Percentiles rank a stretch among this genome's conserved stretches.
Evolutionary conservation across 2,797 vertebrate genomes (phyloP).

Genomic region (Bradypus variegatus): DNA sequence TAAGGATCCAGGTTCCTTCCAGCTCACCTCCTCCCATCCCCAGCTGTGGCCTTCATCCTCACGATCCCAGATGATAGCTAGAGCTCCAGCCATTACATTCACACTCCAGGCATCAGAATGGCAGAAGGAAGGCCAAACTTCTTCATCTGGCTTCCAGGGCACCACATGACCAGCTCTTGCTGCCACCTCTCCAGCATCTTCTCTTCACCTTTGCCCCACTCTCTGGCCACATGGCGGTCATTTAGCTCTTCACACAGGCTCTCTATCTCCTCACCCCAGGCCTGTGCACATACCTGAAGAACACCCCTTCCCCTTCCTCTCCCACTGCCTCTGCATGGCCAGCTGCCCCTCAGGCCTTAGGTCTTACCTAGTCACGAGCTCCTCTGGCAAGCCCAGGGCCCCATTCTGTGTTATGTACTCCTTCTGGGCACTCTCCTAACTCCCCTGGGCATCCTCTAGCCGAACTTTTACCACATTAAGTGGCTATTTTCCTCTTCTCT

Average conservation of each 20-base stretch:
- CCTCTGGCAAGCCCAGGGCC: not conserved
- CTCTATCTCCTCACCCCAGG: not conserved
- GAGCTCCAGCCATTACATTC: not conserved
- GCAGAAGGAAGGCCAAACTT: not conserved
- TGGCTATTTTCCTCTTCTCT: not conserved
- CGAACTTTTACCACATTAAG: not conserved
- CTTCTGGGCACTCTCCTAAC: not conserved
- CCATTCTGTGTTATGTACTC: not conserved
- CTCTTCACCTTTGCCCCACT: not conserved
- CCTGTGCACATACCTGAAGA: not conserved
- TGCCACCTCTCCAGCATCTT: not conserved
- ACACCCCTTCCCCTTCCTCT: not conserved
- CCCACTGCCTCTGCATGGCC: not conserved
- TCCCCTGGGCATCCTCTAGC: no score
- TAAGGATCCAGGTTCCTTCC: not conserved
- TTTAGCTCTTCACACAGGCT: not conserved
- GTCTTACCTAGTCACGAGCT: not conserved
- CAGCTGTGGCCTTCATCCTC: not conserved
- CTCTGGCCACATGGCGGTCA: not conserved
- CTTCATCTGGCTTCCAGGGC: not conserved
- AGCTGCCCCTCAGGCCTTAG: not conserved
- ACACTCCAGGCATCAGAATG: not conserved
- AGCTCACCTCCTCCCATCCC: not conserved
- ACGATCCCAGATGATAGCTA: not conserved
- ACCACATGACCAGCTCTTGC: not conserved